These are phyloP conservation scores for Percopsis transmontana DNA, from an alignment of 2,113 vertebrate species.

Conservation along the genomic window DNA sequence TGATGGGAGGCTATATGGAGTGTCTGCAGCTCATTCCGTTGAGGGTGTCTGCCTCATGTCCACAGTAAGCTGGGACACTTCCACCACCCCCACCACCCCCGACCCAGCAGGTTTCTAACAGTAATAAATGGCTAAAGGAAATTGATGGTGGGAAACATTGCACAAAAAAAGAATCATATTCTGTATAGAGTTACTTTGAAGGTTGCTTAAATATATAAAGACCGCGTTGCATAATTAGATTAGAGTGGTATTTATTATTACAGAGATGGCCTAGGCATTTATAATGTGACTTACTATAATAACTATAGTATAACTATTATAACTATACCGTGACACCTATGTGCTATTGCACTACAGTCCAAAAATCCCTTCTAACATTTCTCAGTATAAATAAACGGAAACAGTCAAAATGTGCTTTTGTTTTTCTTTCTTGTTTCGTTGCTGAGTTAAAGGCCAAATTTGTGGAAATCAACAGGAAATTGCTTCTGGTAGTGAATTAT, in stretches of 20 bases:
- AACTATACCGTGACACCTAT: background rate
- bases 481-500: constrained; percentile 41
- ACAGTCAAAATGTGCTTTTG: constrained; percentile 1
- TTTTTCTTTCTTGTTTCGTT: constrained; percentile 34
- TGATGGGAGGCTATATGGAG: too few relatives aligned
- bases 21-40: too few relatives aligned
- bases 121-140: too few relatives aligned
- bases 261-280: background rate
- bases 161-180: too few relatives aligned
- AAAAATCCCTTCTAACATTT: constrained; percentile 7
- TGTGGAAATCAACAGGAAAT: constrained; percentile 63
- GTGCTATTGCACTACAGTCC: background rate
- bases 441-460: constrained; percentile 60
- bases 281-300: constrained; percentile 3
- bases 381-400: constrained; percentile 30
- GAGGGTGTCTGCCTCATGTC: too few relatives aligned
- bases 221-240: background rate
- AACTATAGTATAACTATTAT: background rate
- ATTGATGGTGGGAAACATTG: too few relatives aligned
- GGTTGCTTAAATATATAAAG: background rate
- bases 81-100: too few relatives aligned
- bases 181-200: too few relatives aligned
- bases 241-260: constrained; percentile 8
- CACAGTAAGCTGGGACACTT: too few relatives aligned
- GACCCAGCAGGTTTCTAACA: too few relatives aligned